Percentiles rank a stretch among this genome's conserved stretches.
Conservation (phyloP, 2,113 vertebrate genomes). For the Phyllostomus discolor region DNA sequence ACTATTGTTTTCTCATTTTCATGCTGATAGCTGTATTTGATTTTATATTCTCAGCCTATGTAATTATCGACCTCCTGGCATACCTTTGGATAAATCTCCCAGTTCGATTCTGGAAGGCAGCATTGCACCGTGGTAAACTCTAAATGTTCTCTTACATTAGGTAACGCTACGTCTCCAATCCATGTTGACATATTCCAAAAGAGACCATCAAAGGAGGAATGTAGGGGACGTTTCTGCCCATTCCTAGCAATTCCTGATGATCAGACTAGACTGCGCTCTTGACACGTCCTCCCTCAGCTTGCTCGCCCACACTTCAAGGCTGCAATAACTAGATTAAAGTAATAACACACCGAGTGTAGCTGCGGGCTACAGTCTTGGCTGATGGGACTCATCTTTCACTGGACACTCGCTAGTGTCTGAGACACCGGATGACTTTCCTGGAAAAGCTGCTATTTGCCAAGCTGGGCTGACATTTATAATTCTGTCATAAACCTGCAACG, state of each 20-base stretch:
- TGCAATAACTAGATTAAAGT: conserved; percentile 82
- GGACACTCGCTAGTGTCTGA: conserved; percentile 70
- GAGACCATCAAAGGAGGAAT: background rate
- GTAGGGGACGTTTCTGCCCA: background rate
- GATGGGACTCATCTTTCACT: conserved; percentile 80
- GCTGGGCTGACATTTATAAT: conserved; percentile 20
- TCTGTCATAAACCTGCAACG: conserved; percentile 47
- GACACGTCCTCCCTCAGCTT: conserved; percentile 72
- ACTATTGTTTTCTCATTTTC: background rate
- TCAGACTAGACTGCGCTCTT: conserved; percentile 64
- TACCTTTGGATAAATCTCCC: background rate
- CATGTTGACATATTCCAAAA: background rate
- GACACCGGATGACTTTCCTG: conserved; percentile 70
- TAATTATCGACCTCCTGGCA: background rate
- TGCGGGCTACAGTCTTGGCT: conserved; percentile 76
- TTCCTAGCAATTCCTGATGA: conserved; percentile 65
- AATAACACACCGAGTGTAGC: conserved; percentile 76
- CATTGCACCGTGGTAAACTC: background rate
- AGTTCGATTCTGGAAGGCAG: background rate
- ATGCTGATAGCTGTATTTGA: background rate
- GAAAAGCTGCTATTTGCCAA: conserved; percentile 63
- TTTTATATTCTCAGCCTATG: background rate
- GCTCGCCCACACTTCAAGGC: conserved; percentile 75
- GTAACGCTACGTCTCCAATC: background rate
- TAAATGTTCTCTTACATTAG: background rate